Conservation (phyloP, 2,888 invertebrate species). For the Azorinus chamasolen region DNA sequence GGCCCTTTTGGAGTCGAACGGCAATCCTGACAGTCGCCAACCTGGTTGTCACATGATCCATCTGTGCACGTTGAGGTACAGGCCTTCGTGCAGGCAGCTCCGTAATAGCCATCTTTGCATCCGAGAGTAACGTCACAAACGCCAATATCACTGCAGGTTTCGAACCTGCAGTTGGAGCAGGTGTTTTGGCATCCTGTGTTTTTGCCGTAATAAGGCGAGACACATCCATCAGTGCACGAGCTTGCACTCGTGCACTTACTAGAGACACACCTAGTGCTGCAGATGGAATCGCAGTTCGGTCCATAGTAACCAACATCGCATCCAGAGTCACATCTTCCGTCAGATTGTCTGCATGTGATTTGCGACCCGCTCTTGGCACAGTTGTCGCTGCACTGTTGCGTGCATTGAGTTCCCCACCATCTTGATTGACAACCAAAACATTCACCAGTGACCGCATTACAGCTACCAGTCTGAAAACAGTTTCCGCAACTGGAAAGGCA, state of each 20-base stretch:
- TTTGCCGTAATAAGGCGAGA: constrained; percentile 16
- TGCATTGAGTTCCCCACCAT: constrained; percentile 29
- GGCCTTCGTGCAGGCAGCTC: constrained; percentile 15
- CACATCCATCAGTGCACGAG: constrained; percentile 36
- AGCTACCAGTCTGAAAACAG: constrained; percentile 17
- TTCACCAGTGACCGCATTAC: constrained; percentile 19
- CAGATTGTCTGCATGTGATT: neutral
- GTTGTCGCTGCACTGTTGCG: constrained; percentile 4
- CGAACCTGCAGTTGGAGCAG: constrained; percentile 37
- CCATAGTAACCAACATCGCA: constrained; percentile 45
- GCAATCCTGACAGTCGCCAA: constrained; percentile 43
- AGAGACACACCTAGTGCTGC: constrained; percentile 25
- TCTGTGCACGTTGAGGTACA: constrained; percentile 42
- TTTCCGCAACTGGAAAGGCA: constrained; percentile 35
- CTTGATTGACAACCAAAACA: constrained; percentile 23
- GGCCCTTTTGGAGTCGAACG: constrained; percentile 31
- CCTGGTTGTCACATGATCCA: constrained; percentile 26
- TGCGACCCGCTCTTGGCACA: constrained; percentile 11
- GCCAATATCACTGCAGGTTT: constrained; percentile 25
- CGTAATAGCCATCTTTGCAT: constrained; percentile 33
- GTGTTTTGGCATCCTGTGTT: constrained; percentile 8
- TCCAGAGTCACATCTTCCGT: constrained; percentile 38
- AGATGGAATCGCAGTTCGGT: constrained; percentile 11
- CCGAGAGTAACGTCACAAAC: constrained; percentile 11
- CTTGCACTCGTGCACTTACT: constrained; percentile 19